phyloP scores from a whole-genome alignment of 2,888 invertebrate species.

The Coremacera marginata region DNA sequence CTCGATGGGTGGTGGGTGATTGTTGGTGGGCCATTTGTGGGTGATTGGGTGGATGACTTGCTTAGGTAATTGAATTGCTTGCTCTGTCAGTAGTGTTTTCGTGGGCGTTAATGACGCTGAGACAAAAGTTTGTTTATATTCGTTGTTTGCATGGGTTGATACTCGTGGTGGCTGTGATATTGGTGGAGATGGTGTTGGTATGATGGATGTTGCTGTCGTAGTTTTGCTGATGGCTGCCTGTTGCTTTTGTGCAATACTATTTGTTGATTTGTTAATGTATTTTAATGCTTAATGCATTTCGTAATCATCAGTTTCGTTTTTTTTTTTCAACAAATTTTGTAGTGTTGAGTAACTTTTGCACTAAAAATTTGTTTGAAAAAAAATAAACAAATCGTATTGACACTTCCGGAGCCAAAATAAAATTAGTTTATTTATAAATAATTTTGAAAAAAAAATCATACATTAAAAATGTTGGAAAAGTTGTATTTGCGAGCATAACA shows the following conservation, averaged over 20 bases:
- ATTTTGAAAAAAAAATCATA: too few relatives aligned
- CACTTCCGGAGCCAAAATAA: too few relatives aligned
- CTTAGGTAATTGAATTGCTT: conserved; percentile 22
- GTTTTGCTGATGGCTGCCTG: background rate
- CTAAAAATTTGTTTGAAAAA: too few relatives aligned
- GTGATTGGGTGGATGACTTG: background rate
- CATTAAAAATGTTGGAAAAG: too few relatives aligned
- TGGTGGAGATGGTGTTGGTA: background rate
- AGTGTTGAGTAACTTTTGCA: too few relatives aligned
- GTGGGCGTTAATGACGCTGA: conserved; percentile 36
- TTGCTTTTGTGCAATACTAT: background rate
- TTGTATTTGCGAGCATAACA: too few relatives aligned
- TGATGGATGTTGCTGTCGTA: background rate
- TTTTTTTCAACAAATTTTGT: too few relatives aligned
- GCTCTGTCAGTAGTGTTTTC: background rate
- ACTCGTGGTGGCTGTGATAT: background rate
- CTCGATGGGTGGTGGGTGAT: background rate
- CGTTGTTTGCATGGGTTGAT: background rate
- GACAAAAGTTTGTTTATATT: background rate
- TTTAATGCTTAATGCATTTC: background rate
- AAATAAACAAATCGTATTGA: too few relatives aligned
- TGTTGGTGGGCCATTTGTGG: too few relatives aligned
- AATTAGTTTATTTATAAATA: too few relatives aligned
- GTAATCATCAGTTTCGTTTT: too few relatives aligned
- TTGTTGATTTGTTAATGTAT: background rate